phyloP scores from a whole-genome alignment of 2,113 vertebrate genomes.

The Ictalurus punctatus region DNA sequence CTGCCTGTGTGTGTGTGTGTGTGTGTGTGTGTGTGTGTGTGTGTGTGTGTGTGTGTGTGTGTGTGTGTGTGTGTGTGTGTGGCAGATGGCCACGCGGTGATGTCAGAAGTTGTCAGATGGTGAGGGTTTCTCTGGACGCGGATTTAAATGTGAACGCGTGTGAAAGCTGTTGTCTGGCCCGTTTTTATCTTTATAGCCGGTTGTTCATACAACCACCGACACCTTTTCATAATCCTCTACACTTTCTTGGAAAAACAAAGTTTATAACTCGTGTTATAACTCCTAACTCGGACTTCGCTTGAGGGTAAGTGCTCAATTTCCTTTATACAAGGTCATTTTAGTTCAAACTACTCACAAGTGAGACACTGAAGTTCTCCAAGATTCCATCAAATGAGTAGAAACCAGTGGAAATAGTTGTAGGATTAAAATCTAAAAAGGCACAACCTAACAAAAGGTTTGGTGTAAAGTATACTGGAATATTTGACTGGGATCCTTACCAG shows the following conservation, averaged over 20 bases:
- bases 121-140: background rate
- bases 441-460: background rate
- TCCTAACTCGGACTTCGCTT: background rate
- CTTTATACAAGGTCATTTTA: background rate
- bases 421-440: background rate
- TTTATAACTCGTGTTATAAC: background rate
- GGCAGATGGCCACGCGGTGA: conserved; percentile 29
- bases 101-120: conserved; percentile 32
- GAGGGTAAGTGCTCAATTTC: conserved; percentile 18
- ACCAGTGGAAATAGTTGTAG: background rate
- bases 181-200: background rate
- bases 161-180: background rate
- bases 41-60: background rate
- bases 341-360: background rate
- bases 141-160: background rate
- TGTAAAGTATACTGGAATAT: no score
- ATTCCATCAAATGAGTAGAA: background rate
- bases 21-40: conserved; percentile 1
- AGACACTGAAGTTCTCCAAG: background rate
- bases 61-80: conserved; percentile 4
- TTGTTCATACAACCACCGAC: background rate
- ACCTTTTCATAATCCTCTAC: background rate
- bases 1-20: background rate
- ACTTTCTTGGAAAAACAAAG: background rate
- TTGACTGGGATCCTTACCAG: background rate